Percentiles rank a stretch among this genome's conserved stretches.
phyloP scores from a whole-genome alignment of 2,797 vertebrate genomes.

The Pachyuromys duprasi region DNA sequence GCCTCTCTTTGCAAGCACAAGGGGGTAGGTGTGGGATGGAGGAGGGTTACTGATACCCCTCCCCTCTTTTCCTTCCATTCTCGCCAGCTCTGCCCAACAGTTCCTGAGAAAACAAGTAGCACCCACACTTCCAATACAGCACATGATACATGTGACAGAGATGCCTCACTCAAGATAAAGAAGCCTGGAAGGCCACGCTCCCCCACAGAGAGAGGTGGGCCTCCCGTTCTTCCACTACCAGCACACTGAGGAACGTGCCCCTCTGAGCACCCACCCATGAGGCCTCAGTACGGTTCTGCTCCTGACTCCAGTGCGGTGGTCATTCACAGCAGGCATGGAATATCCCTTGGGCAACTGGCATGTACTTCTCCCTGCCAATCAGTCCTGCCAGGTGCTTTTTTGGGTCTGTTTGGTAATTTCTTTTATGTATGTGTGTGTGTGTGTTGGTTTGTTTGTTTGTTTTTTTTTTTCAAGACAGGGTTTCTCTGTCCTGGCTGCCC shows the following conservation, averaged over 20 bases:
- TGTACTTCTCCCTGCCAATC: neutral
- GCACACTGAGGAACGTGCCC: neutral
- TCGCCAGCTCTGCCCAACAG: neutral
- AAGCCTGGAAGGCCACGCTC: neutral
- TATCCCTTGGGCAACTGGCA: neutral
- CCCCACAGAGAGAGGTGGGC: accelerated
- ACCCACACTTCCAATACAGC: neutral
- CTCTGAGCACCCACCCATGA: neutral
- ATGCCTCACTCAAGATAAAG: neutral
- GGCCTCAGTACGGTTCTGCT: neutral
- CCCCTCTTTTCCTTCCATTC: neutral
- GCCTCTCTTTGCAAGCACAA: neutral
- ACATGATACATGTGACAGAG: neutral
- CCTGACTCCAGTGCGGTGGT: neutral
- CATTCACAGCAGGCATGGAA: neutral
- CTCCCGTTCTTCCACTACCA: too few relatives aligned
- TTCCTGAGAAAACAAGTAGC: neutral
- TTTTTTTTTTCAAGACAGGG: too few relatives aligned
- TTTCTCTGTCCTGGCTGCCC: too few relatives aligned
- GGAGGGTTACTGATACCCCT: neutral
- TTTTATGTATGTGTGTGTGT: too few relatives aligned
- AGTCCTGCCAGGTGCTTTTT: neutral
- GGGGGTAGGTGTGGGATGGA: accelerated
- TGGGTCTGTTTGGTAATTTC: neutral
- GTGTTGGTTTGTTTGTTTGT: too few relatives aligned